These are phyloP conservation scores for Hanleya hanleyi DNA, from an alignment of 2,888 invertebrate genomes.

Conservation along the genomic window DNA sequence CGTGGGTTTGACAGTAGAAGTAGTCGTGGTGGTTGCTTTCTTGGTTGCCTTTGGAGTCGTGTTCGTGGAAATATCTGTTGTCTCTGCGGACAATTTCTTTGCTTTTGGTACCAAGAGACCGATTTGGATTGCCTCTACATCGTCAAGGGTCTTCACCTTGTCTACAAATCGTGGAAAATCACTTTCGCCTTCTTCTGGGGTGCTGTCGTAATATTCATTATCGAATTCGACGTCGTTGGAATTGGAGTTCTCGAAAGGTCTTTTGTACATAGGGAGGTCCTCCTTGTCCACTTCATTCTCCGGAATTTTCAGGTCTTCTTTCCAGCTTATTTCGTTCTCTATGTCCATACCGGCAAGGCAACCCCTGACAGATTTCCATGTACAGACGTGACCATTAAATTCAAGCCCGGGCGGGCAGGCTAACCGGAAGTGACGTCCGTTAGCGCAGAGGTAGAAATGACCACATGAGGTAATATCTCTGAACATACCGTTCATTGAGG, in stretches of 20 bases:
- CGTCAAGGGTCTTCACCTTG: neutral
- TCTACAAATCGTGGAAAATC: neutral
- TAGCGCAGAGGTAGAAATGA: neutral
- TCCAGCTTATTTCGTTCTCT: neutral
- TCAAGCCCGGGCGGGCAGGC: neutral
- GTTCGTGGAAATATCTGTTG: neutral
- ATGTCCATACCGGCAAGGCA: neutral
- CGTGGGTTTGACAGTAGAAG: neutral
- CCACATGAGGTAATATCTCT: neutral
- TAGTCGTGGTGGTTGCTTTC: neutral
- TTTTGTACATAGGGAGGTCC: slow-evolving; percentile 2
- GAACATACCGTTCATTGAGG: slow-evolving; percentile 3
- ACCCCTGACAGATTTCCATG: neutral
- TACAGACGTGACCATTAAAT: neutral
- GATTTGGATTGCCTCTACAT: neutral
- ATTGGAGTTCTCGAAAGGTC: neutral
- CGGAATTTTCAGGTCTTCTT: neutral
- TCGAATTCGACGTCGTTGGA: slow-evolving; percentile 2
- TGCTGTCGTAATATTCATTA: slow-evolving; percentile 4
- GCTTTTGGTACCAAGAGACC: neutral
- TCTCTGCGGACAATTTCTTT: neutral
- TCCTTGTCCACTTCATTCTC: neutral
- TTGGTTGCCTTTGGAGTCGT: neutral
- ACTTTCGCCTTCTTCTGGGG: slow-evolving; percentile 6
- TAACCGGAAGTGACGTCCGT: slow-evolving; percentile 1